phyloP scores from a whole-genome alignment of 1,140 invertebrate species.

The Eueides isabella region DNA sequence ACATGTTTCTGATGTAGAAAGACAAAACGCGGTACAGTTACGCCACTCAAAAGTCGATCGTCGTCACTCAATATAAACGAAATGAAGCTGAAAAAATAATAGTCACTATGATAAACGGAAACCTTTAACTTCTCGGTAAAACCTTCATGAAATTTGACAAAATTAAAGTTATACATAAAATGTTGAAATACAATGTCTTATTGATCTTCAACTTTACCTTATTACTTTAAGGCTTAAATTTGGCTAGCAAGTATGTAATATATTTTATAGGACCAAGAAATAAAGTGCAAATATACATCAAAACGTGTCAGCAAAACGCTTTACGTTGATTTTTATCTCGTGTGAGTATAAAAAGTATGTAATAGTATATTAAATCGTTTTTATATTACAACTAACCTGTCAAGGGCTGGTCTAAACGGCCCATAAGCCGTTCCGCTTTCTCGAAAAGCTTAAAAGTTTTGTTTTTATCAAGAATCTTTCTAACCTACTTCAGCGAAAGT shows the following conservation, averaged over 20 bases:
- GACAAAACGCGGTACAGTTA: no score
- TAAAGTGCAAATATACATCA: slow-evolving; percentile 47
- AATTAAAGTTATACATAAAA: slow-evolving; percentile 17
- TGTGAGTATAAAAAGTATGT: slow-evolving; percentile 45
- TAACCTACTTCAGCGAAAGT: neutral
- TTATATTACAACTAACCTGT: slow-evolving; percentile 28
- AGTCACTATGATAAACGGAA: neutral
- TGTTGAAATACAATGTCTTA: neutral
- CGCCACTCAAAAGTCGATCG: no score
- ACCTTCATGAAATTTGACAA: slow-evolving; percentile 13
- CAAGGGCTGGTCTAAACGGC: slow-evolving; percentile 26
- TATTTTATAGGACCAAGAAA: slow-evolving; percentile 40
- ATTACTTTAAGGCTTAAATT: slow-evolving; percentile 20
- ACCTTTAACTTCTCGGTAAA: slow-evolving; percentile 24
- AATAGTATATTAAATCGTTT: slow-evolving; percentile 30
- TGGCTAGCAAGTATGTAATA: neutral
- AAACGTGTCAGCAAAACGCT: slow-evolving; percentile 34
- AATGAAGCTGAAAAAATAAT: no score
- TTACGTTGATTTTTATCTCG: slow-evolving; percentile 42
- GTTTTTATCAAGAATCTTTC: slow-evolving; percentile 6
- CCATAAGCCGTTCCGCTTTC: slow-evolving; percentile 14
- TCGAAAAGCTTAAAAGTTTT: neutral
- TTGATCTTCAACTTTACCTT: neutral
- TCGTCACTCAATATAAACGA: no score
- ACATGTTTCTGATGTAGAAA: no score